A percentile compares a stretch with the other conserved stretches of the same genome.
These are phyloP conservation scores for Cheirogaleus medius DNA, from an alignment of 2,113 vertebrate genomes.

Conservation along the genomic window DNA sequence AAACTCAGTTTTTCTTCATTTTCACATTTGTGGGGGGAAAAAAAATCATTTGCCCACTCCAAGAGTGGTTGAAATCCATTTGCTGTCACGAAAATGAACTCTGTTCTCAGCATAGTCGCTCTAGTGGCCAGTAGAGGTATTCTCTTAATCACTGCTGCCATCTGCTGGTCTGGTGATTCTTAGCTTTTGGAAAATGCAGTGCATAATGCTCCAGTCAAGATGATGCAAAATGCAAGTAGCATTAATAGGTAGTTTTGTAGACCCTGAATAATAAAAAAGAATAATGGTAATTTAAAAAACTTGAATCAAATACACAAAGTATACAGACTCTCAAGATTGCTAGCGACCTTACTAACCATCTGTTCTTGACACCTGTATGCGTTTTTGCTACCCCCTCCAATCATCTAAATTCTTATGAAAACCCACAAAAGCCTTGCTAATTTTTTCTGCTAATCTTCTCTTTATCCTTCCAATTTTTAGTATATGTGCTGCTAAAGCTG, in stretches of 20 bases:
- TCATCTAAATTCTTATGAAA: not conserved
- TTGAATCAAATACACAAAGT: not conserved
- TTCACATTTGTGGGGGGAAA: not conserved
- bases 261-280: slow-evolving; percentile 83
- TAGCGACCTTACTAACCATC: not conserved
- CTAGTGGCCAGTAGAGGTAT: rapidly evolving
- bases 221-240: slow-evolving; percentile 84
- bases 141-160: slow-evolving; percentile 70
- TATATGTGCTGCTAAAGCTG: no score
- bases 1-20: not conserved
- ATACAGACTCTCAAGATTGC: not conserved
- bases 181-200: slow-evolving; percentile 90
- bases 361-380: not conserved
- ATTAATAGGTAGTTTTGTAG: slow-evolving; percentile 86
- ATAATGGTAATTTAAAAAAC: slow-evolving; percentile 4
- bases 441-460: no score
- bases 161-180: slow-evolving; percentile 73
- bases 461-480: no score
- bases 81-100: not conserved
- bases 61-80: not conserved
- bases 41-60: not conserved
- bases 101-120: not conserved
- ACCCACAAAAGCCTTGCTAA: not conserved
- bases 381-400: not conserved
- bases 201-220: slow-evolving; percentile 88